These are phyloP conservation scores for Megalops atlanticus DNA, from an alignment of 2,113 vertebrate genomes.

Conservation along the genomic window DNA sequence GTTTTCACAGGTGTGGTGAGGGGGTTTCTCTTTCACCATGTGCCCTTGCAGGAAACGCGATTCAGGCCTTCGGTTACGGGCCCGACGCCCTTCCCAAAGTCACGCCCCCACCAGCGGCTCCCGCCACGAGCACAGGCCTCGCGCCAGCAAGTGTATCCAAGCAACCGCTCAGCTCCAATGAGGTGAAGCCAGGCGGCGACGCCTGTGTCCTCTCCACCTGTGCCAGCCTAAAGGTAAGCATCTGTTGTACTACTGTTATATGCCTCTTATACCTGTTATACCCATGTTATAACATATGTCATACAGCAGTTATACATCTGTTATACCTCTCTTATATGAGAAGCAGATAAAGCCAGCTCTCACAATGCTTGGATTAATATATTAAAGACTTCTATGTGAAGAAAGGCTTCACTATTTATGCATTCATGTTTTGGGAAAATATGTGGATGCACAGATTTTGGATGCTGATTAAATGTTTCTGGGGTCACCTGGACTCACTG, in stretches of 20 bases:
- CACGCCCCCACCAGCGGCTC: constrained; percentile 37
- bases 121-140: not conserved
- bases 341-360: too few relatives aligned
- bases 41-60: constrained; percentile 76
- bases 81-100: constrained; percentile 69
- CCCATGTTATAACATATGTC: not conserved
- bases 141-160: not conserved
- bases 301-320: too few relatives aligned
- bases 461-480: too few relatives aligned
- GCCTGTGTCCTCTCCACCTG: constrained; percentile 23
- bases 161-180: not conserved
- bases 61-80: constrained; percentile 88
- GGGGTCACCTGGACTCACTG: too few relatives aligned
- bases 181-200: not conserved
- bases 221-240: constrained; percentile 21
- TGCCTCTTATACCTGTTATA: not conserved
- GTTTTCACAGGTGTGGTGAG: not conserved
- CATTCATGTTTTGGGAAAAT: too few relatives aligned
- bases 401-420: too few relatives aligned
- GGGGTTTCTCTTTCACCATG: not conserved
- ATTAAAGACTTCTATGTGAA: too few relatives aligned
- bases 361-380: too few relatives aligned
- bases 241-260: not conserved
- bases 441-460: too few relatives aligned
- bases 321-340: too few relatives aligned